phyloP scores from a whole-genome alignment of 1,140 invertebrate species.

The Drosophila chauvacae region DNA sequence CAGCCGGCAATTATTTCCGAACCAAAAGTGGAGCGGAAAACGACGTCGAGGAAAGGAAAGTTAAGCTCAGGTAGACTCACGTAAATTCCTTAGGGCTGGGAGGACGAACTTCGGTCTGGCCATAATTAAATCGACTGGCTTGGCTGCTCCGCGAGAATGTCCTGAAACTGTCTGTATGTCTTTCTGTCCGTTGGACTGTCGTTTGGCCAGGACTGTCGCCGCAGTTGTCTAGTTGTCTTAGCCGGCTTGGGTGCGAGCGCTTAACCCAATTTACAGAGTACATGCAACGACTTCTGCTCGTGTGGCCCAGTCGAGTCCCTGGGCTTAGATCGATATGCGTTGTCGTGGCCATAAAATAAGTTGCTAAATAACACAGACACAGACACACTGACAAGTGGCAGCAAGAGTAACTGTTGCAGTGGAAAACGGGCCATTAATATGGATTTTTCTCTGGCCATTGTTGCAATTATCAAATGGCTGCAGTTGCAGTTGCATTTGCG shows the following conservation, averaged over 20 bases:
- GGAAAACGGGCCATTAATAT: constrained; percentile 56
- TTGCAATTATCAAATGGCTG: constrained; percentile 70
- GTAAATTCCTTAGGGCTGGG: constrained; percentile 26
- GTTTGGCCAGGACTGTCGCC: constrained; percentile 27
- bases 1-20: constrained; percentile 56
- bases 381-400: constrained; percentile 6
- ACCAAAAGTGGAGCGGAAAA: constrained; percentile 50
- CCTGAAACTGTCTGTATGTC: constrained; percentile 37
- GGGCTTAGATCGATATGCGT: constrained; percentile 64
- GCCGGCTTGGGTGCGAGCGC: constrained; percentile 28
- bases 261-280: constrained; percentile 71
- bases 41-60: constrained; percentile 37
- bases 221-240: constrained; percentile 40
- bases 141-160: constrained; percentile 40
- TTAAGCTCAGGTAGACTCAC: constrained; percentile 41
- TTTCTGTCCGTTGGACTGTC: neutral
- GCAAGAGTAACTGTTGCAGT: constrained; percentile 37
- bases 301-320: constrained; percentile 31
- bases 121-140: constrained; percentile 68
- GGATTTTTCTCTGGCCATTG: constrained; percentile 55
- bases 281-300: constrained; percentile 39
- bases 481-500: constrained; percentile 38
- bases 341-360: constrained; percentile 67
- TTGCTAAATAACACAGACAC: constrained; percentile 16
- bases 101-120: constrained; percentile 39